Base-by-base conservation (phyloP, 2,113 vertebrate genomes). In the Hemibates koningsi region DNA sequence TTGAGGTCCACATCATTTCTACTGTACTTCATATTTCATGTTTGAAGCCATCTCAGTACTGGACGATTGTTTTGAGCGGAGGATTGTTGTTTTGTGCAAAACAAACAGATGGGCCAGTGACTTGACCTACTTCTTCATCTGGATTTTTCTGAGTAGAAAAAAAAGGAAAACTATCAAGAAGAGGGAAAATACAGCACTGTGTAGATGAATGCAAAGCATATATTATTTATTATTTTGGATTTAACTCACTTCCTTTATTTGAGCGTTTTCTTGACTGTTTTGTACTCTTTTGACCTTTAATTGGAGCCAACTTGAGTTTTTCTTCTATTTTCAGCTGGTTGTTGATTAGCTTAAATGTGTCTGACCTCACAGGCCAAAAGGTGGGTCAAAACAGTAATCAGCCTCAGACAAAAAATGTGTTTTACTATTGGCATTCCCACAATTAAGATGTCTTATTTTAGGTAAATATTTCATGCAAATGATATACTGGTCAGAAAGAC, bases 111-210 rank as follows among this genome's bases (percentile, higher is more conserved):
- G 95, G 91, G 81, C 88, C 5, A 45, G 90, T 80, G 90, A 90
- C 91, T 88, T 94, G 94, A 93, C 94, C 95, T 93, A 95, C 83
- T 93, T 95, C 90, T 91, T 95, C 86, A 88, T 89, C 90, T 91
- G 94, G 89, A 90, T 87, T 73, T 90, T 41, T 86, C 66, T 61
- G 86, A 88, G 88, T 50, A 78, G 54, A 84, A 90, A 68, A 68
- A 38, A 43, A 80, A 80, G 19, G 32, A 71, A 54, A 59, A 34
- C 12, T 57, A 48, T 9, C 29, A 41, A 81, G 56, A n/a, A 59
- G 53, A 84, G 10, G 34, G 66, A 29, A 78, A 71, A 78, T 9
- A 52, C 56, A 76, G 73, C 2, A 6, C 36, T 66, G 71, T 63
- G 29, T 63, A 19, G n/a, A 80, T 71, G 32, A 84, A 83, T n/a